phyloP scores from a whole-genome alignment of 2,797 vertebrate species.

The Sebastes dallii region DNA sequence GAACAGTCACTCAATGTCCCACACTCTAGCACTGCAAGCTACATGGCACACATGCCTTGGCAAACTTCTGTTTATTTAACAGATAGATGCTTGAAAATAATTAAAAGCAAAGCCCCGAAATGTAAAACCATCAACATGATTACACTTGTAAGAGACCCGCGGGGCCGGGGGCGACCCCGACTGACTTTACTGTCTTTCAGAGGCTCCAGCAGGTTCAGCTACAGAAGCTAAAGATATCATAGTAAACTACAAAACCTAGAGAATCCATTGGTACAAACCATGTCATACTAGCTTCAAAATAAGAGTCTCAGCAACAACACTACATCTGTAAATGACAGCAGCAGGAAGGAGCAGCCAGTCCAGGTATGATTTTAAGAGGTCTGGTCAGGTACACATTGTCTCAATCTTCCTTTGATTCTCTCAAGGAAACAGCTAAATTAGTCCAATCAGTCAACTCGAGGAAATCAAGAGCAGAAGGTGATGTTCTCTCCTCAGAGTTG shows the following conservation, averaged over 20 bases:
- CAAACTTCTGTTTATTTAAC: too few relatives aligned
- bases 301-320: background rate
- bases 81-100: too few relatives aligned
- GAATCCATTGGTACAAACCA: too few relatives aligned
- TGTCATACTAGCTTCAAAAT: background rate
- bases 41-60: background rate
- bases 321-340: accelerated
- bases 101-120: too few relatives aligned
- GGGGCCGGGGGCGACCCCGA: too few relatives aligned
- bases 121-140: too few relatives aligned
- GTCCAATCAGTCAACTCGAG: background rate
- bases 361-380: background rate
- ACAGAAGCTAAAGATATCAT: too few relatives aligned
- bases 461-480: background rate
- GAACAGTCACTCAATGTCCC: background rate
- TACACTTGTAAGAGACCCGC: too few relatives aligned
- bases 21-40: background rate
- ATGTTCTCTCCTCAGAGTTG: slow-evolving; percentile 8
- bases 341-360: background rate
- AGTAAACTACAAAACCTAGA: too few relatives aligned
- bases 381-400: background rate
- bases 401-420: slow-evolving; percentile 14
- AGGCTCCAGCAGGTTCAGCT: too few relatives aligned
- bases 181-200: too few relatives aligned
- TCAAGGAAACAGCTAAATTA: slow-evolving; percentile 20